Evolutionary conservation across 2,797 vertebrate species (phyloP).

Genomic region (Phylloscopus collybita): DNA sequence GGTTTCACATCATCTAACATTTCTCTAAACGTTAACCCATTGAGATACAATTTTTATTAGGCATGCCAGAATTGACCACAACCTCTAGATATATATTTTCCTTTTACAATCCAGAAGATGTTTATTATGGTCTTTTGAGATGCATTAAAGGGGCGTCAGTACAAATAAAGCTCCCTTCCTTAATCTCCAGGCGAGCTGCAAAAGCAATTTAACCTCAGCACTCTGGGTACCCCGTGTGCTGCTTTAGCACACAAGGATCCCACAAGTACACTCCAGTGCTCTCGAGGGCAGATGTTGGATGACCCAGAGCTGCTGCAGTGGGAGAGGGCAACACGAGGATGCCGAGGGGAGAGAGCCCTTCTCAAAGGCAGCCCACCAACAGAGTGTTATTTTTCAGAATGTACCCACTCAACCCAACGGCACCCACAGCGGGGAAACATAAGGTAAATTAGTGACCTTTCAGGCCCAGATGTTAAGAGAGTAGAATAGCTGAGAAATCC

Average conservation of each 20-base stretch:
- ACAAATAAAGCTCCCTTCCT: slow-evolving; percentile 60
- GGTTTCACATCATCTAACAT: slow-evolving; percentile 66
- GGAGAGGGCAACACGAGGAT: slow-evolving; percentile 25
- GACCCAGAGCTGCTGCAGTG: slow-evolving; percentile 16
- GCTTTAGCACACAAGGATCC: slow-evolving; percentile 24
- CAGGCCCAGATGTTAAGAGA: slow-evolving; percentile 63
- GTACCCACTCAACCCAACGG: slow-evolving; percentile 54
- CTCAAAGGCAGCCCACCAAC: slow-evolving; percentile 62
- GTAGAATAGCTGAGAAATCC: slow-evolving; percentile 59
- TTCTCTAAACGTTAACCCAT: slow-evolving; percentile 69
- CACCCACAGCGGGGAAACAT: slow-evolving; percentile 53
- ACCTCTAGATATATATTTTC: slow-evolving; percentile 24
- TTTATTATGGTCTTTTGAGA: slow-evolving; percentile 58
- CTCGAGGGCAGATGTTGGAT: slow-evolving; percentile 7
- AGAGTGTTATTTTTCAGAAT: slow-evolving; percentile 62
- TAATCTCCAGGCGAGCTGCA: slow-evolving; percentile 46
- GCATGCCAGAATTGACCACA: slow-evolving; percentile 32
- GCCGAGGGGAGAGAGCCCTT: not conserved
- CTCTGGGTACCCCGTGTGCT: not conserved
- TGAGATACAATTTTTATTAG: slow-evolving; percentile 67
- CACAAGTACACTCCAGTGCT: not conserved
- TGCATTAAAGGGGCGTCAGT: slow-evolving; percentile 53
- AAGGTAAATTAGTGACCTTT: slow-evolving; percentile 70
- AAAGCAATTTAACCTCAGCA: slow-evolving; percentile 52
- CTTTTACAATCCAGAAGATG: slow-evolving; percentile 46